Evolutionary conservation across 2,888 invertebrate genomes (phyloP), one percentile per base, ranked within the genome.

Genomic region (Eilema depressum): DNA sequence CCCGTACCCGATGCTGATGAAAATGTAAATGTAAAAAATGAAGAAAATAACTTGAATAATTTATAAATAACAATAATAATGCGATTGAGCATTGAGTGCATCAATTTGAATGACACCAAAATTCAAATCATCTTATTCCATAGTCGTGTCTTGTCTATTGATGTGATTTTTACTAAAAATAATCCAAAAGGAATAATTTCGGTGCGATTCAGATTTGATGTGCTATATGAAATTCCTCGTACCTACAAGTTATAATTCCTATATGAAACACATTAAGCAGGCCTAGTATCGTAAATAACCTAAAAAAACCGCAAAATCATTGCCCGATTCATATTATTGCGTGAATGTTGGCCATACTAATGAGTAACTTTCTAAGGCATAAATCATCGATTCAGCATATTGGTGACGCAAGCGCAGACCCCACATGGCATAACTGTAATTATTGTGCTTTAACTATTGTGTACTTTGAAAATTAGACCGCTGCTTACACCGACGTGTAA

Each of bases 361-460:
- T 47, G 3, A 47, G 23, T 28, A 47, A 53, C 65, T 57, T 41
- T 59, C 37, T 37, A 65, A 69, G 26, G 30, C 23, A 75, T 72
- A 77, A 77, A 79, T 79, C 74, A 79, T 75, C 73, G 66, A 74
- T 75, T 75, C 63, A 72, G 65, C 68, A 68, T 75, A 74, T 71
- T 64, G 33, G 37, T 84, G 83, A 81, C 81, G 83, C 81, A 83
- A 84, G 72, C 75, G 78, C 76, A 73, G 73, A 78, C 75, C 76
- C 76, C 80, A 78, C 69, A 78, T 77, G 73, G 74, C 68, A 77
- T 76, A 80, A 47, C 74, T 75, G 78, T 85, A 82, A 82, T 83
- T 83, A 83, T 85, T 76, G 79, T 79, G 73, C 83, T 74, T 78
- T 80, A 77, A 71, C 66, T 78, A 76, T 78, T 80, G 75, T 75